Base-by-base conservation (phyloP, 2,888 invertebrate species). In the Mythimna lalbum region DNA sequence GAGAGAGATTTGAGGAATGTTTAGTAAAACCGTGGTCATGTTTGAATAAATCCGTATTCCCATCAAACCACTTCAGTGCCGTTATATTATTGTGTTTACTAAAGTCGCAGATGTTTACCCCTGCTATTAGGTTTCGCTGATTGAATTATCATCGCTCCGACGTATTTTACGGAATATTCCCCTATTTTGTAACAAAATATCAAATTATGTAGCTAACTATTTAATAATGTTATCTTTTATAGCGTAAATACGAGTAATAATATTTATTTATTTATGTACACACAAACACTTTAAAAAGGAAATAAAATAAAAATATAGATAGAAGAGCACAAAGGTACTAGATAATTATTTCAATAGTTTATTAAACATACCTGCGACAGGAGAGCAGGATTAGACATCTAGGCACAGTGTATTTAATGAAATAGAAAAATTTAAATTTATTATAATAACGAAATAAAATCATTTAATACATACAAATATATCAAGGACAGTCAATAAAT, bases 51-150 rank as follows among this genome's bases (percentile, higher is more conserved):
- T 70, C 55, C 23, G 33, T 56, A 39, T 80, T 74, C 62, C 71
- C 80, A 73, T 69, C 55, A 49, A 80, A 63, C 73, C 69, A 73
- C 67, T 78, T 76, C 0, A 33, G 39, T 76, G 36, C 81, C 81
- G 83, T 79, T 84, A 76, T 69, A 36, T 56, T 66, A 33, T 36
- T 39, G 39, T 80, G 73, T 83, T 76, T 69, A 73, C 73, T 57
- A 60, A 76, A 56, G 52, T 53, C 57, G 62, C 65, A 63, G 57
- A 36, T 77, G 69, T 84, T 82, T 78, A 63, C 55, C 62, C 31
- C 43, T 57, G 9, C 60, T 84, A 82, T 83, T 74, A 75, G 59
- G 70, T 81, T 75, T 76, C 62, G 69, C 66, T 72, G 76, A 84
- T 78, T 73, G 72, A 80, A 72, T 78, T 80, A 82, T 83, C 69